phyloP scores from a whole-genome alignment of 2,888 invertebrate species.

The Amblyteles armatorius region DNA sequence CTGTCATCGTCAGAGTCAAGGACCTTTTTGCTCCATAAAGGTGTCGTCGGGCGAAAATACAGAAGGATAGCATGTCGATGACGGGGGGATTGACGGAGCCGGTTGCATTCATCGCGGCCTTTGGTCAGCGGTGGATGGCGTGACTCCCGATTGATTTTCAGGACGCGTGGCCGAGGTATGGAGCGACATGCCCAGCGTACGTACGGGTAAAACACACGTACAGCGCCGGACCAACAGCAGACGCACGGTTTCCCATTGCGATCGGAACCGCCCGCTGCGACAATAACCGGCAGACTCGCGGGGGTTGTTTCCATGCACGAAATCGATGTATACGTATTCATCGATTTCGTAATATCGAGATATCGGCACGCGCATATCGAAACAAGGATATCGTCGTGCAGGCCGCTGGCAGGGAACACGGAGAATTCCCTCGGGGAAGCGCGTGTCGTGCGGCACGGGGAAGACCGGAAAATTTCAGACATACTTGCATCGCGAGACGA shows the following conservation, averaged over 20 bases:
- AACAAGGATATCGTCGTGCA: background rate
- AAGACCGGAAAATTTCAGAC: background rate
- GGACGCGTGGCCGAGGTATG: background rate
- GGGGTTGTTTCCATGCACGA: slow-evolving; percentile 47
- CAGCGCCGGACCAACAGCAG: slow-evolving; percentile 37
- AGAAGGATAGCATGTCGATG: slow-evolving; percentile 26
- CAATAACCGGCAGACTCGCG: slow-evolving; percentile 61
- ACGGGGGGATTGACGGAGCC: slow-evolving; percentile 15
- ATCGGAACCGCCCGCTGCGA: slow-evolving; percentile 58
- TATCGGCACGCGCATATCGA: slow-evolving; percentile 64
- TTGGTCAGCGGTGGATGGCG: slow-evolving; percentile 27
- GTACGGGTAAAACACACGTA: background rate
- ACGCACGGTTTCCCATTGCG: slow-evolving; percentile 49
- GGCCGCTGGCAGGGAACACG: background rate
- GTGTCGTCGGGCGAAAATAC: slow-evolving; percentile 48
- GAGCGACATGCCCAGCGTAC: background rate
- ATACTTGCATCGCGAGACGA: background rate
- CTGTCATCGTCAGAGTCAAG: slow-evolving; percentile 64
- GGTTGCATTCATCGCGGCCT: slow-evolving; percentile 23
- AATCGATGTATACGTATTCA: too few relatives aligned
- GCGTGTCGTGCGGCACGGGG: background rate
- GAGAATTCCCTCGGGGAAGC: background rate
- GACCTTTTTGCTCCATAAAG: slow-evolving; percentile 28
- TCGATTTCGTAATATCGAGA: slow-evolving; percentile 75
- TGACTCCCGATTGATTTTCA: slow-evolving; percentile 61